Conservation (phyloP, 1,140 invertebrate genomes). For the Ridgeia piscesae region DNA sequence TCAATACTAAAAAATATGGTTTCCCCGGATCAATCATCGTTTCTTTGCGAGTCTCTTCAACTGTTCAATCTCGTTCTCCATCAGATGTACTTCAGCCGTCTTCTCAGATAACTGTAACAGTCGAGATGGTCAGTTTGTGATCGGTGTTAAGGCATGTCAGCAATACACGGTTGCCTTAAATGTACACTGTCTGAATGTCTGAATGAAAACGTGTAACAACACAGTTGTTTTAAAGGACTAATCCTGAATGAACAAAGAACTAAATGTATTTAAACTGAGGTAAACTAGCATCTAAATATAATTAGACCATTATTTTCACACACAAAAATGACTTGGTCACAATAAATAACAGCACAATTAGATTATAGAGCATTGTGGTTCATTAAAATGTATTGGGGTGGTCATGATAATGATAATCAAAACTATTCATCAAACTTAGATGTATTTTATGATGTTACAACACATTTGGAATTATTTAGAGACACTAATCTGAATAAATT, state of each 20-base stretch:
- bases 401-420: not conserved
- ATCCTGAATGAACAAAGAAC: no score
- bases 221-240: no score
- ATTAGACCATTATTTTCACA: not conserved
- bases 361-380: no score
- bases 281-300: slow-evolving; percentile 18
- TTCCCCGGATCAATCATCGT: slow-evolving; percentile 21
- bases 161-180: not conserved
- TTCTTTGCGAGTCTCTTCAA: slow-evolving; percentile 40
- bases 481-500: no score
- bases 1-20: not conserved
- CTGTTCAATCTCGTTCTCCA: slow-evolving; percentile 59
- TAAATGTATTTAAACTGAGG: no score
- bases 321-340: no score
- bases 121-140: not conserved
- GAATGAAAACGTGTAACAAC: not conserved
- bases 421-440: no score
- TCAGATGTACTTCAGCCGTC: slow-evolving; percentile 68
- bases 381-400: slow-evolving; percentile 7
- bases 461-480: no score
- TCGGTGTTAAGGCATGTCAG: not conserved
- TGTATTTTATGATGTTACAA: no score
- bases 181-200: not conserved
- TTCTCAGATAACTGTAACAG: slow-evolving; percentile 67
- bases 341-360: no score